phyloP scores from a whole-genome alignment of 2,113 vertebrate genomes.

The Lepidothrix coronata region DNA sequence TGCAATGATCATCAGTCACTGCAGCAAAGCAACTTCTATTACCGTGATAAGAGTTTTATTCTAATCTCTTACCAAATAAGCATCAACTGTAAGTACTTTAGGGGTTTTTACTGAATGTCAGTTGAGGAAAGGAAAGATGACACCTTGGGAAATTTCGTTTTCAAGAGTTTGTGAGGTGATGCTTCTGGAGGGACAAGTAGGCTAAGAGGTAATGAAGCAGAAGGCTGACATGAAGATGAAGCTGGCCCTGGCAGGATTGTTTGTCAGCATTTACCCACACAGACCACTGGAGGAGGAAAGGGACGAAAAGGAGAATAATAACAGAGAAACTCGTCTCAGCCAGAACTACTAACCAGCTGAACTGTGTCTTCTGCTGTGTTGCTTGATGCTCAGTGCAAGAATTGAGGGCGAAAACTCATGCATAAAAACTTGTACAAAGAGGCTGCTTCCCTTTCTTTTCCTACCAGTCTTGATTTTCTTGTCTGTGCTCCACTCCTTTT shows the following conservation, averaged over 20 bases:
- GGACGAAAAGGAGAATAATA: not conserved
- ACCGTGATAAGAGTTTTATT: not conserved
- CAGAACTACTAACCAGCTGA: not conserved
- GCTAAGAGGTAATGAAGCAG: not conserved
- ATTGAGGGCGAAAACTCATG: not conserved
- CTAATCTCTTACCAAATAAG: not conserved
- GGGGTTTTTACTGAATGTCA: not conserved
- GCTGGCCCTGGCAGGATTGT: not conserved
- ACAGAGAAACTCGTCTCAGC: not conserved
- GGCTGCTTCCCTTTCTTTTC: not conserved
- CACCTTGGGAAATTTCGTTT: not conserved
- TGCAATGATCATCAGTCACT: not conserved
- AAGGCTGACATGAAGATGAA: not conserved
- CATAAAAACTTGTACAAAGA: not conserved
- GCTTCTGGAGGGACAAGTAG: not conserved
- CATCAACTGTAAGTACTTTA: not conserved
- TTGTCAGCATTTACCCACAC: not conserved
- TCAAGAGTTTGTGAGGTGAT: not conserved
- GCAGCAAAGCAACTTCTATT: not conserved
- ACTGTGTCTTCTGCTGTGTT: not conserved
- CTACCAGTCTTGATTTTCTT: not conserved
- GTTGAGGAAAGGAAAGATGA: slow-evolving; percentile 2
- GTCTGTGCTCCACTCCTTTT: not conserved
- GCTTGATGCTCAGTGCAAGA: not conserved
- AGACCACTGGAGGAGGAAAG: not conserved